Evolutionary conservation across 2,888 invertebrate species (phyloP), one percentile per base, ranked within the genome.

Genomic region (Holacanthella duospinosa): DNA sequence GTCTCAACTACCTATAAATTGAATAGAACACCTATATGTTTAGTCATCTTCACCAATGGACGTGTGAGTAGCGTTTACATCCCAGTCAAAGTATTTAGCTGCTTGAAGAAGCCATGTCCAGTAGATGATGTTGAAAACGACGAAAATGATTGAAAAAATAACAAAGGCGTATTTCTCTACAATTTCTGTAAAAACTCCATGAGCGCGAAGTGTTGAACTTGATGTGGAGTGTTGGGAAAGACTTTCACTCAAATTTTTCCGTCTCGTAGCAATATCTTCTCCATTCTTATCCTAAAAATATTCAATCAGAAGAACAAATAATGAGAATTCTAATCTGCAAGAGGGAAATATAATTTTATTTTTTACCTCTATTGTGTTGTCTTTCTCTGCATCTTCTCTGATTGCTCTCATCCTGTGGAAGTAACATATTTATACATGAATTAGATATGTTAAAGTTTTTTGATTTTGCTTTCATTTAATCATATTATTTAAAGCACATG

Each of bases 1-100:
- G n/a, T n/a, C n/a, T n/a, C n/a, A n/a, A n/a, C n/a, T n/a, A n/a
- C n/a, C n/a, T n/a, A n/a, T n/a, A n/a, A n/a, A n/a, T n/a, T n/a
- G n/a, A n/a, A n/a, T n/a, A n/a, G n/a, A n/a, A n/a, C n/a, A n/a
- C n/a, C n/a, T n/a, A n/a, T n/a, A n/a, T n/a, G n/a, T n/a, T n/a
- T n/a, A n/a, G n/a, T n/a, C n/a, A n/a, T 55, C 55, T 6, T 63
- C 2, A 62, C 43, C 16, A 63, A 63, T 55, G 60, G 57, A 21
- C 65, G 62, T 29, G 65, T 64, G 26, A 65, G 29, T 56, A 26
- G 57, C 4, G 62, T 59, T 53, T 29, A 44, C 29, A 55, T 62
- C 57, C 62, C 59, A 59, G n/a, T 25, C 36, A 59, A 59, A 59
- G 44, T 59, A 59, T 16, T 21, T 27, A 21, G 59, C 29, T 12